Evolutionary conservation across 2,797 vertebrate genomes (phyloP), one percentile per base, ranked within the genome.

Genomic region (Caiman crocodilus): DNA sequence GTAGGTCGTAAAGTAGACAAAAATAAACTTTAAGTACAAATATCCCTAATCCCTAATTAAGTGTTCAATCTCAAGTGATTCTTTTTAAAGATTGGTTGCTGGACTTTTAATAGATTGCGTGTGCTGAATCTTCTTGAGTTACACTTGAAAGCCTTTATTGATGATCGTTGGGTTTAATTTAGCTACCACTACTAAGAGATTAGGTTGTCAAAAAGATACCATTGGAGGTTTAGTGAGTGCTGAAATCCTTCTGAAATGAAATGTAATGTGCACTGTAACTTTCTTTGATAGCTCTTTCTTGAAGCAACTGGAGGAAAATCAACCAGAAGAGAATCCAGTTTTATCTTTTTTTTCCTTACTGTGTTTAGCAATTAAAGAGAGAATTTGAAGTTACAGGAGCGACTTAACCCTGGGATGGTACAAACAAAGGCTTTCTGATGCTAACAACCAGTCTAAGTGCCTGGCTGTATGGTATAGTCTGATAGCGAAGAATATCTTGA

Each of bases 91-190:
- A 85, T 58, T 67, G 55, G 82, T 55, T 94, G 35, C 57, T 76
- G 14, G 82, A 57, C 20, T 75, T 88, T 67, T 59, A 67, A 35
- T 67, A 92, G 60, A 61, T 83, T 18, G 67, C 15, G 50, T 74
- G n/a, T 82, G 84, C 85, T 87, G 88, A 94, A 91, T 93, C 89
- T 96, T 82, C 84, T 92, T 92, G 84, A 88, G 75, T 94, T 92
- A 87, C 77, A 94, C 87, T 90, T 94, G 94, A 96, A 94, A 88
- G 88, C 60, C 93, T 94, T 85, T 80, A 91, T 60, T 95, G 84
- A 89, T 96, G 95, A 87, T 90, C 94, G 93, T 94, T 94, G 92
- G 86, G 92, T 96, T 97, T 96, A 96, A 96, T 94, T 96, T 94
- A 94, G 84, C 69, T 92, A 92, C 80, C 56, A 81, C 94, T 94